Evolutionary conservation across 2,113 vertebrate species (phyloP), one percentile per base, ranked within the genome.

Genomic region (Rhinogobius similis): DNA sequence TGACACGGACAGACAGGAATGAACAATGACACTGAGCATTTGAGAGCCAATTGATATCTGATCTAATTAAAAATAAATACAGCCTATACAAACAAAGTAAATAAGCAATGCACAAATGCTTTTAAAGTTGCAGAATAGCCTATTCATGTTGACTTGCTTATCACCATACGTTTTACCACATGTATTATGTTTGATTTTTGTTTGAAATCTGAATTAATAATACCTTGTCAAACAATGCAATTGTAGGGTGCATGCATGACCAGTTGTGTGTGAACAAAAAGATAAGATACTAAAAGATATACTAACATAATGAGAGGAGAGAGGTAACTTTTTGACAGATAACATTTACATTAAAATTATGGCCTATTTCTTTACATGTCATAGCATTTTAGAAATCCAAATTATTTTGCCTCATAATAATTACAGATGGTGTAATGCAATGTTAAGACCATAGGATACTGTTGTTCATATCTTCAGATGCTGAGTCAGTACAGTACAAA

Each of bases 401-500:
- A 36, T 1, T 36, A 5, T 36, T 48, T 48, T 48, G 44, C 44
- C 3, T 44, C 2, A 3, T 44, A 14, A 48, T 20, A 48, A 20
- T 48, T 20, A 48, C 18, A 52, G 2, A 48, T 23, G 1, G 2
- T 21, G 46, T 21, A 21, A 2, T 50, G 20, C 18, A n/a, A 21
- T 21, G n/a, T 21, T 50, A 50, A 21, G 1, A 21, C 7, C 18
- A 21, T 50, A n/a, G n/a, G 23, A 72, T 1, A 1, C 27, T 62
- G 56, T 32, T 32, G 29, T 36, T 36, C 32, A 36, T 36, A 8
- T 36, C 32, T 36, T 36, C 32, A 36, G 5, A 70, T 1, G 1
- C 27, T 62, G 56, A 44, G 70, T 29, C 65, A 67, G 55, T 70
- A 70, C 61, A 64, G 65, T 36, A 52, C 10, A 7, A 11, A 71